phyloP scores from a whole-genome alignment of 2,113 vertebrate species.

The Turdus rufiventris region DNA sequence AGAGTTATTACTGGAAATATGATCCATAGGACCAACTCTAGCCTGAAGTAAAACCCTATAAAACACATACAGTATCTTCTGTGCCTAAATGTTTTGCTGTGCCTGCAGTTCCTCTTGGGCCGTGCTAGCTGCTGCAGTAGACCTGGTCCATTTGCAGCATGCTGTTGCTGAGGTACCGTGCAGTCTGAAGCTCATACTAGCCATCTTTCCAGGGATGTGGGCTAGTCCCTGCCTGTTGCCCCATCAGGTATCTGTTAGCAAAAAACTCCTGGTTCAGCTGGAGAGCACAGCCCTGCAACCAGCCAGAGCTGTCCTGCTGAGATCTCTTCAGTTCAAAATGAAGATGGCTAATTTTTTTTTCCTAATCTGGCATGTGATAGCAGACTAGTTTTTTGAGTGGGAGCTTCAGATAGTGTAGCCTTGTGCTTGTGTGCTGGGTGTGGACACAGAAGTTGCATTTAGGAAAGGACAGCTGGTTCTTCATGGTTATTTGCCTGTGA shows the following conservation, averaged over 20 bases:
- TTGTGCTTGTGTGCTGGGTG: not conserved
- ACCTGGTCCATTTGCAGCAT: not conserved
- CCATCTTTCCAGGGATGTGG: fast-evolving
- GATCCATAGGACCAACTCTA: not conserved
- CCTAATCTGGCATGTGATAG: not conserved
- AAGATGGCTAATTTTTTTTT: not conserved
- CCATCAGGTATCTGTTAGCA: fast-evolving
- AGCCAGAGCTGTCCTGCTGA: fast-evolving
- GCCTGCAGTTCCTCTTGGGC: not conserved
- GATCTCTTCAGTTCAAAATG: not conserved
- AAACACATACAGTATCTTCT: not conserved
- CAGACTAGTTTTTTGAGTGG: not conserved
- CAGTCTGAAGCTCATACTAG: not conserved
- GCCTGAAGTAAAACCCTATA: not conserved
- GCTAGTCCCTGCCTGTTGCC: not conserved
- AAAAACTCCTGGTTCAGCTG: not conserved
- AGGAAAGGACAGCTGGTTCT: not conserved
- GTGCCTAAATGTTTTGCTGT: not conserved
- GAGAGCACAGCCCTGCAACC: not conserved
- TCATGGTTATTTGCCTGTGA: not conserved
- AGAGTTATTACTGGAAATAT: not conserved
- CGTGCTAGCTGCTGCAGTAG: not conserved
- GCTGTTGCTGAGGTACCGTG: fast-evolving
- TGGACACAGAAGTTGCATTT: not conserved
- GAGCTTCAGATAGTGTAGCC: not conserved